Evolutionary conservation across 92 coral and sea anemone species (phyloP), one percentile per base, ranked within the genome.

Genomic region (Phenganax marumi): DNA sequence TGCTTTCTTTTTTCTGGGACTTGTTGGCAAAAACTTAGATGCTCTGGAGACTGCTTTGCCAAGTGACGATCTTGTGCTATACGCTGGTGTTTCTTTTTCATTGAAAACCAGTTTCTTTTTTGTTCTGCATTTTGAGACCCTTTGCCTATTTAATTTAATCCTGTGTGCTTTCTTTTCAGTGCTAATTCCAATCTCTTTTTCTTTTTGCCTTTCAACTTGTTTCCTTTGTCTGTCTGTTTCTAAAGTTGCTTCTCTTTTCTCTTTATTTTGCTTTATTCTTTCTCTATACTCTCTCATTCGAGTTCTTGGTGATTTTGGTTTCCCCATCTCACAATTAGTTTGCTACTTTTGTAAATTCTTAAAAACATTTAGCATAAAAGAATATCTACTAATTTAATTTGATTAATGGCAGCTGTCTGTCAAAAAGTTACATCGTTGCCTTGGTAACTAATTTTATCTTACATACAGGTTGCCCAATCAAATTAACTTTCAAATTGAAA

Each of bases 31-130:
- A 51, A 83, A 84, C 77, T 77, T 84, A 51, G 80, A 53, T 49
- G 84, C 80, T 50, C 88, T 77, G 47, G 84, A 77, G 48, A 77
- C 73, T 55, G 88, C 88, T 85, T 69, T 85, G 77, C 88, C 88
- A 25, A 85, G 84, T 55, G 88, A 85, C 46, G 84, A 50, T 76
- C 76, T 53, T 57, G 88, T 53, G 33, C 70, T 61, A 70, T 82
- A 81, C n/a, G 75, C 82, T 79, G 82, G 81, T 77, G 19, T 63
- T 61, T 66, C 26, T 72, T 57, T 48, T 70, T 79, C 49, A 55
- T 79, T 81, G 50, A 77, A 53, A 70, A 80, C 73, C 22, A 82
- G 71, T 71, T 80, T 86, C 62, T 73, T 86, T 71, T 80, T 86
- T 48, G 81, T 68, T 49, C 85, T 68, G 53, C 64, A 64, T 73